Percentiles rank a stretch among this genome's conserved stretches.
Evolutionary conservation across 2,888 invertebrate species (phyloP).

Genomic region (Aelia acuminata): DNA sequence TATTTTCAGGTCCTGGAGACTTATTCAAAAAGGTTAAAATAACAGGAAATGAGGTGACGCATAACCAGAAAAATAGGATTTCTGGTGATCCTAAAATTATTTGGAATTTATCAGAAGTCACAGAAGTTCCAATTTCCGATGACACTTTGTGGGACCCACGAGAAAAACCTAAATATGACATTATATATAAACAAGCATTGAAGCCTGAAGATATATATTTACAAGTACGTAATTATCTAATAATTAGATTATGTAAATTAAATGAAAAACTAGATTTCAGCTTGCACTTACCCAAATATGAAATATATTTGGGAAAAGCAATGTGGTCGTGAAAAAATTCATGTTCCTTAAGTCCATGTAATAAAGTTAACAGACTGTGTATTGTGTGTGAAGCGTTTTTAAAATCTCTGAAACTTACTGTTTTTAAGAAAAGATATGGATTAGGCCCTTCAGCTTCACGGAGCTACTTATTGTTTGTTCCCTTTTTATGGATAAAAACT

Average conservation of each 20-base stretch:
- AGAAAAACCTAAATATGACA: conserved; percentile 80
- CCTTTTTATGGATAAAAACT: no score
- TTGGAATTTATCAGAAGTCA: conserved; percentile 68
- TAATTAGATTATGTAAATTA: background rate
- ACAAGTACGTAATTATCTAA: conserved; percentile 73
- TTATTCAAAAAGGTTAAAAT: conserved; percentile 68
- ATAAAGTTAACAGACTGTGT: no score
- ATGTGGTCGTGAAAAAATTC: no score
- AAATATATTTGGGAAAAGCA: no score
- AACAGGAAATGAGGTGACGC: conserved; percentile 65
- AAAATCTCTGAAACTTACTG: no score
- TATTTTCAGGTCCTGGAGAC: conserved; percentile 71
- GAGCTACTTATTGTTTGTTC: no score
- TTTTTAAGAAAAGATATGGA: no score
- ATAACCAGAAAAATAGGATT: conserved; percentile 63
- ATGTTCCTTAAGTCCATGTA: no score
- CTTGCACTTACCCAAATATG: no score
- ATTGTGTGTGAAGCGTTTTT: no score
- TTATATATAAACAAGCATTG: conserved; percentile 88
- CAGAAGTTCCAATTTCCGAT: conserved; percentile 64
- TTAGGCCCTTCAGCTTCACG: no score
- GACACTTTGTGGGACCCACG: conserved; percentile 75
- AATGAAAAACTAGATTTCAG: no score
- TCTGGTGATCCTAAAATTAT: conserved; percentile 68
- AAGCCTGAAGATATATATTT: conserved; percentile 88